Evolutionary conservation across 2,888 invertebrate genomes (phyloP).

Genomic region (Rhagonycha fulva): DNA sequence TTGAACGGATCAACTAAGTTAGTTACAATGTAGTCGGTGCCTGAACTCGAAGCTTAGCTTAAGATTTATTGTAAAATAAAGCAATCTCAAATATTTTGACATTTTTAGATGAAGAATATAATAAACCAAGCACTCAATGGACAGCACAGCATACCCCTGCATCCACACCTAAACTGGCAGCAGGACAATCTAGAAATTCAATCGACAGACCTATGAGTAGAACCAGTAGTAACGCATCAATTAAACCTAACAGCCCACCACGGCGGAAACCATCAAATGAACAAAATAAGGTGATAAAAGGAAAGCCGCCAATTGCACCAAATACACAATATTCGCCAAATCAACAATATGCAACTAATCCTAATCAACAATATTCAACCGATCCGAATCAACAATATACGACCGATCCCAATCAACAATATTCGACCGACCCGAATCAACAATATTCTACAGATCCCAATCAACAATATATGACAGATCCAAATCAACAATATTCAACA

Average conservation of each 20-base stretch:
- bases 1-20: neutral
- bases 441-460: slow-evolving; percentile 19
- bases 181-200: slow-evolving; percentile 31
- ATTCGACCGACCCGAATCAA: slow-evolving; percentile 17
- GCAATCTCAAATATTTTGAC: neutral
- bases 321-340: slow-evolving; percentile 27
- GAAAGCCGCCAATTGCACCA: neutral
- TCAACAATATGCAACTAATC: slow-evolving; percentile 33
- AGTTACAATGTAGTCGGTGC: neutral
- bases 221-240: slow-evolving; percentile 39
- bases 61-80: neutral
- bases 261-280: slow-evolving; percentile 29
- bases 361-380: slow-evolving; percentile 32
- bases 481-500: slow-evolving; percentile 42
- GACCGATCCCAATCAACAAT: neutral
- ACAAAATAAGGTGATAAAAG: neutral
- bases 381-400: neutral
- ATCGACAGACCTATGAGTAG: slow-evolving; percentile 36
- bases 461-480: slow-evolving; percentile 9
- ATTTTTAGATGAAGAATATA: slow-evolving; percentile 43
- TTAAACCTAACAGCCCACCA: slow-evolving; percentile 31
- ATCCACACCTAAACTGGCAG: slow-evolving; percentile 24
- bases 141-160: slow-evolving; percentile 35
- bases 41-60: neutral
- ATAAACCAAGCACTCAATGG: slow-evolving; percentile 43